A percentile compares a stretch with the other conserved stretches of the same genome.
These are phyloP conservation scores for Meiosimyza decipiens DNA, from an alignment of 2,888 invertebrate genomes.

Conservation along the genomic window DNA sequence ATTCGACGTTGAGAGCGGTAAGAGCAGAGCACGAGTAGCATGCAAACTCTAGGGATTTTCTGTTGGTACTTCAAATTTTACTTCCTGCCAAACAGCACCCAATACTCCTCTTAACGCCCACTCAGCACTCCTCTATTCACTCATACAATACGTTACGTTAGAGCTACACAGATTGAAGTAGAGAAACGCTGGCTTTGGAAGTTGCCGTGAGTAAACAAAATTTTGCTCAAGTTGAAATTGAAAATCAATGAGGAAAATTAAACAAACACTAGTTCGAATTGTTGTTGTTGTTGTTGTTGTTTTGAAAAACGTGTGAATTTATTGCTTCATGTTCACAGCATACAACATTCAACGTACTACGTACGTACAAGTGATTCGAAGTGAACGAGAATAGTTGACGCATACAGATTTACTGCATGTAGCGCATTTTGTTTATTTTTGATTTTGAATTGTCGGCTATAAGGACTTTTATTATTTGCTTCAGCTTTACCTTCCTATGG, in stretches of 20 bases:
- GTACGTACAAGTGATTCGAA: neutral
- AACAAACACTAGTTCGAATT: conserved; percentile 37
- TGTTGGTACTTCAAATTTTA: neutral
- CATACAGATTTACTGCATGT: neutral
- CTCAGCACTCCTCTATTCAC: neutral
- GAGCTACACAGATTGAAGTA: neutral
- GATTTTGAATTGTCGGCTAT: conserved; percentile 5
- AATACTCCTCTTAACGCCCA: neutral
- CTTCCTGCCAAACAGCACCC: neutral
- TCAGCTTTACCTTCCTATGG: neutral
- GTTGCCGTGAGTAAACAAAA: conserved; percentile 41
- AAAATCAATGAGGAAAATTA: conserved; percentile 46
- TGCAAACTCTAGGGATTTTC: conserved; percentile 4
- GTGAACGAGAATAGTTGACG: too few relatives aligned
- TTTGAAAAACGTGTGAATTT: conserved; percentile 32
- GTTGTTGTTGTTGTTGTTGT: conserved; percentile 14
- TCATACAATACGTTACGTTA: neutral
- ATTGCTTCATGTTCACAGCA: conserved; percentile 5
- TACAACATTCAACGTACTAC: neutral
- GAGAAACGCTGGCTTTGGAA: conserved; percentile 22
- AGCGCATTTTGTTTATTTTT: conserved; percentile 19
- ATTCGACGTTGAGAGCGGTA: conserved; percentile 31
- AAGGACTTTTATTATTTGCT: neutral
- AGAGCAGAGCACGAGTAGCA: conserved; percentile 12
- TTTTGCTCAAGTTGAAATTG: conserved; percentile 42